Evolutionary conservation across 2,888 invertebrate genomes (phyloP), one percentile per base, ranked within the genome.

Genomic region (Mimas tiliae): DNA sequence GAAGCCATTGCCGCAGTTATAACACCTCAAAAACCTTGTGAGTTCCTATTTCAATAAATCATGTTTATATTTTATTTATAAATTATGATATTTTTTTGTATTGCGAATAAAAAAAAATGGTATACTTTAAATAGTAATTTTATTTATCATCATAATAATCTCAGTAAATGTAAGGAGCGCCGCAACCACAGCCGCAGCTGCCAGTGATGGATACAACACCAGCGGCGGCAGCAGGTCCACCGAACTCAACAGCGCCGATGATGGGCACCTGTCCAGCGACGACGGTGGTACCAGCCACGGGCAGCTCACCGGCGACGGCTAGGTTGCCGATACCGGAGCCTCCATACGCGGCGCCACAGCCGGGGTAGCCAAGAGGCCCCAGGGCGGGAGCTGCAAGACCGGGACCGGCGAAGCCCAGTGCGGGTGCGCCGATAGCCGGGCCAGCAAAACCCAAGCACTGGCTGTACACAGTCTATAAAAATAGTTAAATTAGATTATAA

Each of bases 241-340:
- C 42, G 45, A 62, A 67, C n/a, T 21, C 58, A 27, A 67, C 67
- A 58, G 67, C 33, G 77, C 81, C 65, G 58, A 74, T 42, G 27
- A 67, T 67, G 16, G 67, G 55, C 42, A 67, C 67, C 45, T 62
- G 62, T 34, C 65, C 65, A 34, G 66, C 27, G 12, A 65, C 64
- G 45, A 67, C 58, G 6, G 79, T 68, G 21, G 68, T 68, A 53
- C 81, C 79, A 27, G 70, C 74, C 6, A 78, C 81, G 6, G 70
- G 72, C 63, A 78, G 64, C 66, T 74, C 72, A 14, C 78, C 76
- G n/a, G 68, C 70, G n/a, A 76, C 76, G 6, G 67, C 69, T 3
- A 77, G 51, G 62, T 76, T 72, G 27, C 73, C 74, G 14, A 71
- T 48, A 11, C 76, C 76, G 48, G 65, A 66, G 47, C 72, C 73